Base-by-base conservation (phyloP, 2,113 vertebrate species). In the Dissostichus mawsoni region DNA sequence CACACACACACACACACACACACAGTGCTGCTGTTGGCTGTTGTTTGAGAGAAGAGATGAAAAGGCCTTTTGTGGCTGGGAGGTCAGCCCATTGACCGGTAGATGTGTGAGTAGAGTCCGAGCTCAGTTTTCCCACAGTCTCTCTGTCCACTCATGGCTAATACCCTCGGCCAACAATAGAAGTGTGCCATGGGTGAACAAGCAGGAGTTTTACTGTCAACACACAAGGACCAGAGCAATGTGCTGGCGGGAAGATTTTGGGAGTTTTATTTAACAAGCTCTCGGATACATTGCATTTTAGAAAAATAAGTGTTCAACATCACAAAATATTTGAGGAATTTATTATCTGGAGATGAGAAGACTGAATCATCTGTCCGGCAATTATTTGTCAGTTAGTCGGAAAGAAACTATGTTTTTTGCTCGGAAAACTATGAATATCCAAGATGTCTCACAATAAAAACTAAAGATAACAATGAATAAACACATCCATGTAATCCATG, bases 81-180 rank as follows among this genome's bases (percentile, higher is more conserved):
- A 88, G 94, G 93, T 94, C 91, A 91, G 75, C 36, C 90, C 88
- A 93, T 93, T 94, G 93, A 94, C 89, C 90, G 82, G 66, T 78
- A 77, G 90, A 92, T 83, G 91, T 93, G 92, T 95, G 94, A 94
- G 94, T 92, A 90, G 87, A 89, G 89, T 81, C 78, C 72, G 33
- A 68, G 81, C 82, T 70, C 81, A 82, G 88, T 83, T 93, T 95
- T 95, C 94, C 93, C 93, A 94, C 93, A 94, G 92, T 93, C 87
- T 67, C 78, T 82, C 82, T 78, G 69, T 80, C 91, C 89, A 87
- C 93, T 94, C 93, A 84, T 71, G 25, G 88, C 76, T 84, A 80
- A 91, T 87, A 74, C 84, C 87, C 87, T 90, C 80, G 2, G 88
- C 83, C 84, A 91, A 94, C 91, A 94, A 93, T 90, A 76, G 91